phyloP scores from a whole-genome alignment of 2,113 vertebrate genomes.

The Erinaceus europaeus region DNA sequence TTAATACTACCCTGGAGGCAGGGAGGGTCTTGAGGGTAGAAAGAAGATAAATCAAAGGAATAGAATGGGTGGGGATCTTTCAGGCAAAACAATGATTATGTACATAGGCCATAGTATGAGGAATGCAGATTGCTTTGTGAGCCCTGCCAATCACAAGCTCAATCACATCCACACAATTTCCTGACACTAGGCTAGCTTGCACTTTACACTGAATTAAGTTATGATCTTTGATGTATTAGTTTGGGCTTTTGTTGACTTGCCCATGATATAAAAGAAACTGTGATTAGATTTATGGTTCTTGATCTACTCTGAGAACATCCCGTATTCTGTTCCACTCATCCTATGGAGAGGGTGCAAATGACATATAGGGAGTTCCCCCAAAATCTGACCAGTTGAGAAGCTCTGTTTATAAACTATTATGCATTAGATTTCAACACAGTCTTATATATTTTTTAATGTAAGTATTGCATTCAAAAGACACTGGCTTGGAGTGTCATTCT shows the following conservation, averaged over 20 bases:
- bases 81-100: too few species aligned
- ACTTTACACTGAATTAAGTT: too few species aligned
- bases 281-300: neutral
- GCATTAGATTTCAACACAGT: neutral
- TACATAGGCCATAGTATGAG: too few species aligned
- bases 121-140: too few species aligned
- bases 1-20: too few species aligned
- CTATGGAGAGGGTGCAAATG: neutral
- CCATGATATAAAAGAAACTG: neutral
- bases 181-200: too few species aligned
- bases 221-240: too few species aligned
- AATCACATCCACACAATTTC: too few species aligned
- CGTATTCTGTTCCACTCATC: neutral
- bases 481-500: constrained; percentile 16
- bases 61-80: too few species aligned
- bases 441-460: neutral
- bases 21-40: too few species aligned
- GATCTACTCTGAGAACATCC: neutral
- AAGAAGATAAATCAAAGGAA: too few species aligned
- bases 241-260: neutral
- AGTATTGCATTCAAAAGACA: neutral
- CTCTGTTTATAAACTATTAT: neutral
- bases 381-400: neutral
- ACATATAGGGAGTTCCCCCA: neutral
- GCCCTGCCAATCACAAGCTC: too few species aligned